These are phyloP conservation scores for Epirrhoe alternata DNA, from an alignment of 2,888 invertebrate species.

Conservation along the genomic window DNA sequence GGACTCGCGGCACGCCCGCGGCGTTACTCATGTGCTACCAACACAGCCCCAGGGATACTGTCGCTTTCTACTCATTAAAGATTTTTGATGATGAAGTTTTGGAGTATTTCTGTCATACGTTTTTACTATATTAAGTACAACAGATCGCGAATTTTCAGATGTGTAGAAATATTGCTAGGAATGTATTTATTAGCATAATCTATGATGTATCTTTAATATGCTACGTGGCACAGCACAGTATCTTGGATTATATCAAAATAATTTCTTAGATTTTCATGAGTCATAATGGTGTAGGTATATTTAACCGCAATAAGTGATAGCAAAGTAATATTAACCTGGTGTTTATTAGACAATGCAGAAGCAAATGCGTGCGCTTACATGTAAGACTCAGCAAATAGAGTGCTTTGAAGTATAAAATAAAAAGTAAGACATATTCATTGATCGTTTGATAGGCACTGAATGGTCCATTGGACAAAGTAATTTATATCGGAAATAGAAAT, in stretches of 20 bases:
- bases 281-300: neutral
- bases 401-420: neutral
- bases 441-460: neutral
- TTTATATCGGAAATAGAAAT: conserved; percentile 62
- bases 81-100: no score
- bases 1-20: neutral
- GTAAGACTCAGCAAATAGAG: neutral
- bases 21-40: no score
- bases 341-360: no score
- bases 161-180: neutral
- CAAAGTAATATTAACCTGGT: no score
- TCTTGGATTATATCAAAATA: no score
- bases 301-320: neutral
- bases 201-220: neutral
- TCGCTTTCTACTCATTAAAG: no score
- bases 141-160: neutral
- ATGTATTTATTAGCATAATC: neutral
- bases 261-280: neutral
- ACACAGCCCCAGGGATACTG: no score
- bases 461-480: conserved; percentile 40
- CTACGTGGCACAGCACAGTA: neutral
- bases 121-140: neutral
- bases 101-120: no score
- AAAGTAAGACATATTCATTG: neutral
- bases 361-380: no score